phyloP scores from a whole-genome alignment of 2,113 vertebrate genomes.

The Paradisaea rubra region DNA sequence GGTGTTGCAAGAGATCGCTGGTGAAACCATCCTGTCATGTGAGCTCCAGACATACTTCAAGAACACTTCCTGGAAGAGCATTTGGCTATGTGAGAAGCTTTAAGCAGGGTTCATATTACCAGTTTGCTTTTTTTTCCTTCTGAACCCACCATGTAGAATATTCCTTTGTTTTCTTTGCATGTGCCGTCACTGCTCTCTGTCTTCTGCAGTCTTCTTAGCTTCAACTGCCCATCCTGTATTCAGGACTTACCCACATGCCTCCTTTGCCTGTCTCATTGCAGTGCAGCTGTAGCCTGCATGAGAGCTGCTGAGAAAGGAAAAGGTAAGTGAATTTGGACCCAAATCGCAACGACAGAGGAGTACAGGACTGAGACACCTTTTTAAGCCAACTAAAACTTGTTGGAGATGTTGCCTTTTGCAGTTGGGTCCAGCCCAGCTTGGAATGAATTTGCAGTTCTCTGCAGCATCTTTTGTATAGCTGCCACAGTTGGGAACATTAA shows the following conservation, averaged over 20 bases:
- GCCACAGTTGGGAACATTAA: not conserved
- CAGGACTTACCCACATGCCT: not conserved
- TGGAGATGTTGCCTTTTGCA: not conserved
- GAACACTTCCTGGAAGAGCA: not conserved
- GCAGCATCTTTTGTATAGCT: not conserved
- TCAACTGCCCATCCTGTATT: not conserved
- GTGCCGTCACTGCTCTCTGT: not conserved
- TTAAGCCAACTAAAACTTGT: not conserved
- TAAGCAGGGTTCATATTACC: not conserved
- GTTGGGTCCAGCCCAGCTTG: not conserved
- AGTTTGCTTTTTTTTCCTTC: not conserved
- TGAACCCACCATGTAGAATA: not conserved
- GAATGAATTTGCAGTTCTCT: not conserved
- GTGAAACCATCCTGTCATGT: not conserved
- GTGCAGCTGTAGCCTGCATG: not conserved
- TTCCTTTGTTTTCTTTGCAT: not conserved
- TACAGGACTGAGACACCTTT: not conserved
- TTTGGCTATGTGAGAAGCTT: not conserved
- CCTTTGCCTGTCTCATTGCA: not conserved
- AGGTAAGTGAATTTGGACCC: not conserved
- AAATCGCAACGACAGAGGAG: not conserved
- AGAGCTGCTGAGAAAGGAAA: not conserved
- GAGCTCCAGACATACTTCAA: not conserved
- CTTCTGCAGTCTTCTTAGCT: not conserved
- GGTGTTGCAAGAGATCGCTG: not conserved